Evolutionary conservation across 1,140 invertebrate genomes (phyloP).

Genomic region (Tetramorium parvispinum): DNA sequence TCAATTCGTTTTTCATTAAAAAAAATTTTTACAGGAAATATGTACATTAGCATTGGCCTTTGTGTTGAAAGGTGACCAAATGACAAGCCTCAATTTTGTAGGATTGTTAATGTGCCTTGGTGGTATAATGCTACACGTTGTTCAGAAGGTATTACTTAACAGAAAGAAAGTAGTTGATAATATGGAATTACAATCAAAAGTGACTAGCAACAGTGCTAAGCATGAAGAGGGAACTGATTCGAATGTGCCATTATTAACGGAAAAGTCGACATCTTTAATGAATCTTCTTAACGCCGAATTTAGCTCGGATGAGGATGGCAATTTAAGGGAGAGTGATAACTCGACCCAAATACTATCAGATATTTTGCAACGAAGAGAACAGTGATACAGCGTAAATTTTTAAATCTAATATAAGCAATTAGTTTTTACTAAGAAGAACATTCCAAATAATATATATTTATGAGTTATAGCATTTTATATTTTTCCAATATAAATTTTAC

Average conservation of each 20-base stretch:
- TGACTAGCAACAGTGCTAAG: conserved; percentile 74
- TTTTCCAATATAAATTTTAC: conserved; percentile 30
- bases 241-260: conserved; percentile 78
- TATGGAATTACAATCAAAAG: conserved; percentile 81
- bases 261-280: conserved; percentile 82
- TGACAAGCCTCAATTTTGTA: conserved; percentile 93
- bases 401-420: conserved; percentile 1
- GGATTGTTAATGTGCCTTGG: conserved; percentile 95
- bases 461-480: conserved; percentile 35
- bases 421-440: conserved; percentile 5
- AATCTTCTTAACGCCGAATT: conserved; percentile 83
- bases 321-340: conserved; percentile 77
- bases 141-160: conserved; percentile 89
- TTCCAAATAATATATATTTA: conserved; percentile 36
- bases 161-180: conserved; percentile 77
- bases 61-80: conserved; percentile 93
- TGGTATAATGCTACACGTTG: conserved; percentile 95
- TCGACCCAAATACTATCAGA: conserved; percentile 83
- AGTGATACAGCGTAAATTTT: conserved; percentile 34
- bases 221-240: conserved; percentile 78
- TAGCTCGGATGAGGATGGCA: conserved; percentile 83
- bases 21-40: conserved; percentile 91
- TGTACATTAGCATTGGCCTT: conserved; percentile 95
- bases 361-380: conserved; percentile 84
- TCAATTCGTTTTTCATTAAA: background rate